Percentiles rank a stretch among this genome's conserved stretches.
phyloP scores from a whole-genome alignment of 2,888 invertebrate genomes.

The Taphrorychus bicolor region DNA sequence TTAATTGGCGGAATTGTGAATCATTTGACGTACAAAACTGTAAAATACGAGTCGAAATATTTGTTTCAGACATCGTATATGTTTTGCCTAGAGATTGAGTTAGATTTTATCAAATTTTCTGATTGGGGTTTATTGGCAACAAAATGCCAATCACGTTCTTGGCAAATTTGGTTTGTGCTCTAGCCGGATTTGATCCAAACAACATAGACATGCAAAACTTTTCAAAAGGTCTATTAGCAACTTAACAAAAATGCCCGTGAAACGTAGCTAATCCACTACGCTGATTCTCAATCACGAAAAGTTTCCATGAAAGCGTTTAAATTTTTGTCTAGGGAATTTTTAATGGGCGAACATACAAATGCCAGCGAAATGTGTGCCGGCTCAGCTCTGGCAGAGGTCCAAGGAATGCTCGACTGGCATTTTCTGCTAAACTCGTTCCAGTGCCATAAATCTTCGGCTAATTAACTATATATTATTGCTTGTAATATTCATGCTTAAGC shows the following conservation, averaged over 20 bases:
- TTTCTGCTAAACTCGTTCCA: not conserved
- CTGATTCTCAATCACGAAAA: not conserved
- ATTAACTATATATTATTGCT: slow-evolving; percentile 33
- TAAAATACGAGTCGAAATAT: no score
- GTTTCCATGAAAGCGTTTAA: not conserved
- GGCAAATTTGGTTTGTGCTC: no score
- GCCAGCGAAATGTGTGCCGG: slow-evolving; percentile 45
- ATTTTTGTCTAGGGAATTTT: not conserved
- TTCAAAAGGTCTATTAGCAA: not conserved
- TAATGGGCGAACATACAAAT: not conserved
- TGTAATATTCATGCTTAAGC: slow-evolving; percentile 22
- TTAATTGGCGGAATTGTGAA: no score
- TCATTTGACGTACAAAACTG: no score
- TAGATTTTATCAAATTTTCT: no score
- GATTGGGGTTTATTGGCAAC: no score
- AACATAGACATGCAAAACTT: not conserved
- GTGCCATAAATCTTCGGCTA: slow-evolving; percentile 28
- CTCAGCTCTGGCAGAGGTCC: slow-evolving; percentile 20
- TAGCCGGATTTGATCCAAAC: no score
- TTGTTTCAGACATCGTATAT: no score
- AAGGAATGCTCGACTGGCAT: slow-evolving; percentile 22
- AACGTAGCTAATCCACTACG: not conserved
- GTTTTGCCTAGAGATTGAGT: no score
- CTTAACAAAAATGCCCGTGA: not conserved
- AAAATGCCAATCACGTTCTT: no score